Percentiles rank a stretch among this genome's conserved stretches.
phyloP scores from a whole-genome alignment of 2,797 vertebrate genomes.

The Lophius americanus region DNA sequence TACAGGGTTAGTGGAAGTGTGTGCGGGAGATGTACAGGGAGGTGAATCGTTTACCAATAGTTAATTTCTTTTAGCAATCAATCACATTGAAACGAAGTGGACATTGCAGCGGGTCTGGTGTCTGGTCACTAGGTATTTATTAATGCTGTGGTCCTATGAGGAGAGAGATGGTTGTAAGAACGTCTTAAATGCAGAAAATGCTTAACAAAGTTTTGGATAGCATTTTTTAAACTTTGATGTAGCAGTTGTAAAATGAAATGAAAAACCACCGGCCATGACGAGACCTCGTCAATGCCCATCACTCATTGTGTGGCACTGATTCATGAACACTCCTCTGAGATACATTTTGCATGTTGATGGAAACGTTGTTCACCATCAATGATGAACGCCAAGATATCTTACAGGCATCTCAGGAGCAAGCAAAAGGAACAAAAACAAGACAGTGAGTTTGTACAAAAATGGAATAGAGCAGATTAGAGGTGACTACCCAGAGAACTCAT shows the following conservation, averaged over 20 bases:
- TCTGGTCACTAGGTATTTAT: neutral
- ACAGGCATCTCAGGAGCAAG: neutral
- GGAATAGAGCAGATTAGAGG: slow-evolving; percentile 7
- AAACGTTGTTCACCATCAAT: neutral
- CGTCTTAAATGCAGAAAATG: neutral
- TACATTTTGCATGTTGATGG: neutral
- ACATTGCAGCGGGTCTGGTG: neutral
- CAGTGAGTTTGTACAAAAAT: neutral
- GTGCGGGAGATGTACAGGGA: slow-evolving; percentile 20
- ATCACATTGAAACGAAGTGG: neutral
- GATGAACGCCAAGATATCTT: neutral
- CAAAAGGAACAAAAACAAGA: neutral
- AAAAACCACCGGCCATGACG: neutral
- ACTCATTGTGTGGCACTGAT: neutral
- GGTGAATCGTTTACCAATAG: slow-evolving; percentile 5
- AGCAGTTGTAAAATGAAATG: neutral
- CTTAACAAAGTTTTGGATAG: neutral
- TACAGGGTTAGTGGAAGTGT: slow-evolving; percentile 31
- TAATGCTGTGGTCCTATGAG: too few species aligned
- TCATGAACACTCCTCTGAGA: neutral
- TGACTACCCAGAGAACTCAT: slow-evolving; percentile 34
- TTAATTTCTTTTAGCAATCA: neutral
- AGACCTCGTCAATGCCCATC: neutral
- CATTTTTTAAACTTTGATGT: neutral
- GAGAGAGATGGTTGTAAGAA: neutral